These are phyloP conservation scores for Borostomias antarcticus DNA, from an alignment of 2,797 vertebrate species.

Conservation along the genomic window DNA sequence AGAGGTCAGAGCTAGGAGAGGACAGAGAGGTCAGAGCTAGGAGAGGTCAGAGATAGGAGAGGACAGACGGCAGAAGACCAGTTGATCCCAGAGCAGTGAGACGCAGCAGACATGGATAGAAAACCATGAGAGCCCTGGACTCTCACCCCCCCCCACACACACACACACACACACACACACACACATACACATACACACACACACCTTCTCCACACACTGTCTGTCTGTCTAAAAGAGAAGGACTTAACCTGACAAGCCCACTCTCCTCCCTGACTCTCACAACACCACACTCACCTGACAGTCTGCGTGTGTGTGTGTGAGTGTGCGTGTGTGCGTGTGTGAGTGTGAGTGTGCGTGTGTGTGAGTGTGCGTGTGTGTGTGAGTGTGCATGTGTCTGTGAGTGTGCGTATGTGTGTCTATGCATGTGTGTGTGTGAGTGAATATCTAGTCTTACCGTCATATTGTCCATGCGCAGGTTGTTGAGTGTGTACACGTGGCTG, in stretches of 20 bases:
- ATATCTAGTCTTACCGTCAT: conserved; percentile 72
- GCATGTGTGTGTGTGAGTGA: not conserved
- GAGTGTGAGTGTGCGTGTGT: not conserved
- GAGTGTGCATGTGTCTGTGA: not conserved
- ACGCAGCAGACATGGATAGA: conserved; percentile 15
- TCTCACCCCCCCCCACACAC: not conserved
- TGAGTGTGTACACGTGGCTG: conserved; percentile 75
- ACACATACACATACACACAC: not conserved
- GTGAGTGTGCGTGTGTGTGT: not conserved
- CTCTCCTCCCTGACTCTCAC: too few relatives aligned
- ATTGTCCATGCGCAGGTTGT: conserved; percentile 70
- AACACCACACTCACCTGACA: too few relatives aligned
- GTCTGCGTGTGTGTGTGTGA: not conserved
- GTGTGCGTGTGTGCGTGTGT: conserved; percentile 14
- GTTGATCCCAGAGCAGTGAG: conserved; percentile 29
- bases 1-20: not conserved
- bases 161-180: not conserved
- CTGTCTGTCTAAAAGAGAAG: too few relatives aligned
- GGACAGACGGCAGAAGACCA: conserved; percentile 50
- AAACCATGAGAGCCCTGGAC: conserved; percentile 10
- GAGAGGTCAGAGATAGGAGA: conserved; percentile 30
- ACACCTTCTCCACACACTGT: not conserved
- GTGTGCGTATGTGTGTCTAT: conserved; percentile 13
- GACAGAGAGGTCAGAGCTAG: conserved; percentile 7
- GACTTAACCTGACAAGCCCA: too few relatives aligned